Percentiles rank a stretch among this genome's conserved stretches.
Evolutionary conservation across 2,797 vertebrate species (phyloP).

Genomic region (Lycodopsis pacificus): DNA sequence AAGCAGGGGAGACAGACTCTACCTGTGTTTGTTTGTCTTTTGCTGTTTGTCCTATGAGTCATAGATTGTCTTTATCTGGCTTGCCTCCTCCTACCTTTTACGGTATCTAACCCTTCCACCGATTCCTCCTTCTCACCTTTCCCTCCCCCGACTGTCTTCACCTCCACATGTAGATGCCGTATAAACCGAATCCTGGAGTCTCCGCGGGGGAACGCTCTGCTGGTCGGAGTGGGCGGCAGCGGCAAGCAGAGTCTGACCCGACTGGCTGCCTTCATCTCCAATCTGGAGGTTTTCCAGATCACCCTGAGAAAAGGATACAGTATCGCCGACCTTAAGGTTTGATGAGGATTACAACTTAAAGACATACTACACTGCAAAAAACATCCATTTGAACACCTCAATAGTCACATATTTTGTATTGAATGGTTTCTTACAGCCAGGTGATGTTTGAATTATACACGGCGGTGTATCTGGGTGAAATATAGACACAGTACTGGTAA

Average conservation of each 20-base stretch:
- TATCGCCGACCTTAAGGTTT: slow-evolving; percentile 92
- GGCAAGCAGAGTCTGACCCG: slow-evolving; percentile 97
- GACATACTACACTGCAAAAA: neutral
- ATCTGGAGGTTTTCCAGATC: slow-evolving; percentile 94
- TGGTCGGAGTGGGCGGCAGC: slow-evolving; percentile 94
- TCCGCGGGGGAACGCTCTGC: slow-evolving; percentile 91
- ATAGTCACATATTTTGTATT: neutral
- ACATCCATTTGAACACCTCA: slow-evolving; percentile 1
- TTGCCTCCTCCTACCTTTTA: slow-evolving; percentile 30
- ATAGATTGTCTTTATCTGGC: slow-evolving; percentile 39
- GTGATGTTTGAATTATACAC: slow-evolving; percentile 2
- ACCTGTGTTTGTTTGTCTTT: slow-evolving; percentile 36
- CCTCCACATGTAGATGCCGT: slow-evolving; percentile 86
- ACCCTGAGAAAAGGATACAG: slow-evolving; percentile 92
- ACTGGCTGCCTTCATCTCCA: slow-evolving; percentile 94
- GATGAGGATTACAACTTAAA: slow-evolving; percentile 12
- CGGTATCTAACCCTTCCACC: slow-evolving; percentile 39
- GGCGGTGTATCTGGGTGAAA: slow-evolving; percentile 14
- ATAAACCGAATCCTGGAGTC: slow-evolving; percentile 95
- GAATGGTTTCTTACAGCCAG: neutral
- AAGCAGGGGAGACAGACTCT: slow-evolving; percentile 14
- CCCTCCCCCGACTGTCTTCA: slow-evolving; percentile 53
- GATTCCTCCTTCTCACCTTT: slow-evolving; percentile 46
- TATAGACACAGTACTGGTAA: slow-evolving; percentile 12
- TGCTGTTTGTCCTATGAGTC: slow-evolving; percentile 58